phyloP scores from a whole-genome alignment of 1,140 invertebrate genomes.

The Nasonia giraulti region DNA sequence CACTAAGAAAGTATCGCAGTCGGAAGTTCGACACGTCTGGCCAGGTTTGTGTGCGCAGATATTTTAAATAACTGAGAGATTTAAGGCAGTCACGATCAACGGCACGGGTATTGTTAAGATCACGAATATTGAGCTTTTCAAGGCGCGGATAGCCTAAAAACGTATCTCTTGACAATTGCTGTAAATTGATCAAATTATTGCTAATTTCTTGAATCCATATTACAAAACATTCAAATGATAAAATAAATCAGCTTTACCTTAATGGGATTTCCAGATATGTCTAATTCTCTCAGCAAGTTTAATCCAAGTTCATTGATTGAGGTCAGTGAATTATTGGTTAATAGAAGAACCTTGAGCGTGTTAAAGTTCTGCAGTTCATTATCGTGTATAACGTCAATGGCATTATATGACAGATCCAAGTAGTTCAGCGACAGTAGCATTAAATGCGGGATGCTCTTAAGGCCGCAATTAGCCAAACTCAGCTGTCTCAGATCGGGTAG shows the following conservation, averaged over 20 bases:
- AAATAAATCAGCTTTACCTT: slow-evolving; percentile 68
- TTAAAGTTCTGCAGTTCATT: slow-evolving; percentile 79
- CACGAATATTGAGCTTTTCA: slow-evolving; percentile 71
- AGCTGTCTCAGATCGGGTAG: slow-evolving; percentile 86
- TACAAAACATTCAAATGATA: not conserved
- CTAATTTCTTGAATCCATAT: not conserved
- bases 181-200: slow-evolving; percentile 58
- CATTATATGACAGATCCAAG: slow-evolving; percentile 85
- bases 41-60: slow-evolving; percentile 80
- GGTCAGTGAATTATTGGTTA: slow-evolving; percentile 81
- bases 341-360: slow-evolving; percentile 78
- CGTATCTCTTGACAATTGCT: slow-evolving; percentile 77
- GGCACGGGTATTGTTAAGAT: slow-evolving; percentile 67
- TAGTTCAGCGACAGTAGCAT: slow-evolving; percentile 82
- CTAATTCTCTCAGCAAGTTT: slow-evolving; percentile 77
- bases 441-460: slow-evolving; percentile 82
- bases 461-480: slow-evolving; percentile 83
- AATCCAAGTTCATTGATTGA: slow-evolving; percentile 78
- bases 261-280: slow-evolving; percentile 80
- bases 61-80: slow-evolving; percentile 77
- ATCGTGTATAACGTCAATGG: slow-evolving; percentile 78
- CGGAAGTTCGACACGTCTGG: slow-evolving; percentile 79
- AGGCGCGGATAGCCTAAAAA: slow-evolving; percentile 71
- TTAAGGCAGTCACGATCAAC: slow-evolving; percentile 81
- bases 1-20: slow-evolving; percentile 77